A percentile compares a stretch with the other conserved stretches of the same genome.
phyloP scores from a whole-genome alignment of 2,888 invertebrate species.

The Argyresthia albistria region DNA sequence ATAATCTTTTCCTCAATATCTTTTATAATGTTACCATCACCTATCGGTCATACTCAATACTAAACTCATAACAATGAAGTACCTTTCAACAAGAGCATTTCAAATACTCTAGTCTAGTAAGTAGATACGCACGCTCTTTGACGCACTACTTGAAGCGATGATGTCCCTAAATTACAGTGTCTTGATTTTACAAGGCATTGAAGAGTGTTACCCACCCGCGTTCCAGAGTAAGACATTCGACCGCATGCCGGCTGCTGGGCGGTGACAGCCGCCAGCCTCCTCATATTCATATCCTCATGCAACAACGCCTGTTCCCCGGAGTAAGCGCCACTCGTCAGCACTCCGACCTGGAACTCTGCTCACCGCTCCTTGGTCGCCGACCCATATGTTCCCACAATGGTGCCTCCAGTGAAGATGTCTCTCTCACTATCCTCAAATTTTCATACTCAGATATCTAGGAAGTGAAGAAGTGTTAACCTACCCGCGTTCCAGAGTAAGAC shows the following conservation, averaged over 20 bases:
- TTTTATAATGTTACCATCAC: too few species aligned
- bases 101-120: too few species aligned
- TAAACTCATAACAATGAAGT: too few species aligned
- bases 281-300: conserved; percentile 88
- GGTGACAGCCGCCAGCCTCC: conserved; percentile 91
- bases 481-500: conserved; percentile 89
- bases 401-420: conserved; percentile 90
- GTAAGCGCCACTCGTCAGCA: conserved; percentile 83
- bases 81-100: too few species aligned
- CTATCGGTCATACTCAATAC: too few species aligned
- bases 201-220: conserved; percentile 75
- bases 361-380: conserved; percentile 68
- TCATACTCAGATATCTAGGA: too few species aligned
- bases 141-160: too few species aligned
- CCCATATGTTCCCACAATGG: conserved; percentile 81
- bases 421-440: too few species aligned
- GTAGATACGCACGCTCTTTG: too few species aligned
- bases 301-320: conserved; percentile 92
- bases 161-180: too few species aligned
- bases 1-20: too few species aligned
- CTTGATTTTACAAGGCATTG: too few species aligned
- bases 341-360: conserved; percentile 79
- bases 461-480: conserved; percentile 42
- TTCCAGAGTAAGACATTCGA: conserved; percentile 90
- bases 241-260: conserved; percentile 86